Base-by-base conservation (phyloP, 1,140 invertebrate genomes). In the Fragariocoptes setiger region DNA sequence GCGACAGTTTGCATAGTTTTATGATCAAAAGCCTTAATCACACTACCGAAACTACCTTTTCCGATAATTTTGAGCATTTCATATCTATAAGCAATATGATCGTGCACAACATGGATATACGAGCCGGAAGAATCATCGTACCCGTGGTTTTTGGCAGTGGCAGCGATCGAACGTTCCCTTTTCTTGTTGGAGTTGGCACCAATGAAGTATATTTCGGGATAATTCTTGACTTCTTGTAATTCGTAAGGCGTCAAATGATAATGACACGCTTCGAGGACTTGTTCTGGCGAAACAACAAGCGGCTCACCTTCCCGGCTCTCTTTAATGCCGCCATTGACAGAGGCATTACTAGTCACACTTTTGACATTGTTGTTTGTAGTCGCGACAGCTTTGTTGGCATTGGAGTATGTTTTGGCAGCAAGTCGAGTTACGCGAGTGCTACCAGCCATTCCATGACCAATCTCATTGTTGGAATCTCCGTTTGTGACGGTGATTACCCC, bases 21-120 rank as follows among this genome's bases (percentile, higher is more conserved):
- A 56, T 97, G 86, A 60, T 95, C 88, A 60, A 85, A 94, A 4
- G 80, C 85, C 55, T 92, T 92, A 15, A 95, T 76, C 12, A 97
- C 88, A 56, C 94, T 85, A 3, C 92, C 92, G 63, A 99, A 99
- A 51, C 80, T 88, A 4, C 92, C 92, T 60, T 95, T 97, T 2
- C 92, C 92, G 48, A 97, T 94, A 25, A 90, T 74, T 63, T 92
- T 94, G 39, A 75, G 64, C 52, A 97, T 79, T 63, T 95, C 86
- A 61, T 94, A 95, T 45, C 79, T 64, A 59, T 92, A 99, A 14
- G 78, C 82, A 42, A 99, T 76, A 62, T 99, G 90, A 60, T 97
- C 90, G 58, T 97, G 86, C 25, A 76, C 73, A 51, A 92, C 77
- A 59, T 94, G 83, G 40, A 92, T 73, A 58, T 99, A 99, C 14